Evolutionary conservation across 1,140 invertebrate species (phyloP), one percentile per base, ranked within the genome.

Genomic region (Atta texana): DNA sequence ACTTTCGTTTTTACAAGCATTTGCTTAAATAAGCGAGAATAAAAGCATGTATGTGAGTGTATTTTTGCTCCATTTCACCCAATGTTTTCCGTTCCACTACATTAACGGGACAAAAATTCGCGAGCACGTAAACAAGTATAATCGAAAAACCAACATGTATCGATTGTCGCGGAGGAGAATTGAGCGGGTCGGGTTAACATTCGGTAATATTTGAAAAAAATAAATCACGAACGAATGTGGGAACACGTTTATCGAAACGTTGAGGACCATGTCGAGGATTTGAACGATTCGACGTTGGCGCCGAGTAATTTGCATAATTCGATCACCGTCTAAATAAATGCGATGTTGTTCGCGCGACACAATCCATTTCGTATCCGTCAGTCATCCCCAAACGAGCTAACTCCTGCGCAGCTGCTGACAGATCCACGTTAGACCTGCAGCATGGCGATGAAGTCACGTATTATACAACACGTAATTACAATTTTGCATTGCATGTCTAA

Each of bases 301-400:
- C 8, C 24, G 21, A 44, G 8, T 59, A 10, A 71, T 81, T 71
- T 81, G 53, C 78, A 81, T 81, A 81, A 81, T 81, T 71, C 53
- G 64, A 44, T 63, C 66, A 28, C 21, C 21, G 78, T 14, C 24
- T 71, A 81, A 81, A 81, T 71, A 81, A 81, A 81, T 64, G 78
- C 44, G 24, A 5, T 61, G 59, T 49, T 64, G 59, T 24, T 78
- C 59, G 21, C 14, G 51, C 51, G 49, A 53, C 8, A 71, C 78
- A 81, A 59, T 81, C 21, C 21, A 59, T 78, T 63, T 49, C 24
- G 59, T 18, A 51, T 44, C 64, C 16, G 66, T 59, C 51, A 28
- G 51, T n/a, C 28, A 24, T 39, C n/a, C 16, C 24, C 61, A 21
- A 81, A 81, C 31, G 16, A 57, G 66, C 34, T 44, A 81, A 81